phyloP scores from a whole-genome alignment of 2,113 vertebrate species.

The Gallinago jamesoni region DNA sequence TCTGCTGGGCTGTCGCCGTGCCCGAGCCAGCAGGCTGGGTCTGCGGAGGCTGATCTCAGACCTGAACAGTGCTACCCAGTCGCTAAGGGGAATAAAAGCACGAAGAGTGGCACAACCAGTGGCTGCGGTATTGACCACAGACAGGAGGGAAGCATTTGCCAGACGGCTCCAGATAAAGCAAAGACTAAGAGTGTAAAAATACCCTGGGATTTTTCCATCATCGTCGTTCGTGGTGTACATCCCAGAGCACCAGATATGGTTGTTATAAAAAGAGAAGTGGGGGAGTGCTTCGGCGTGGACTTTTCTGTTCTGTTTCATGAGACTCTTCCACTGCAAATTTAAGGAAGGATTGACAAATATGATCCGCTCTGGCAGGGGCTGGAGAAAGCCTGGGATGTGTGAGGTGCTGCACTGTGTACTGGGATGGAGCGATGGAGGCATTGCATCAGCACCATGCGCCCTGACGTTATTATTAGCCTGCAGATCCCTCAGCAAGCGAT shows the following conservation, averaged over 20 bases:
- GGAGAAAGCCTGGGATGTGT: background rate
- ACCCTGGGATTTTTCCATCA: slow-evolving; percentile 68
- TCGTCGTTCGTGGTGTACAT: slow-evolving; percentile 11
- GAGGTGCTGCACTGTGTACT: background rate
- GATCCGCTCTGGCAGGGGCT: slow-evolving; percentile 10
- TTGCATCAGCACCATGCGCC: background rate
- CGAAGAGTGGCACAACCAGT: background rate
- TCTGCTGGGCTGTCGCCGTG: background rate
- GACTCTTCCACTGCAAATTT: slow-evolving; percentile 9
- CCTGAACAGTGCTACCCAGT: background rate
- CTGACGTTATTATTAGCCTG: background rate
- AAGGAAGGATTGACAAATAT: slow-evolving; percentile 27
- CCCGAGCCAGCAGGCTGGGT: background rate
- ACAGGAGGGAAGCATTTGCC: slow-evolving; percentile 58
- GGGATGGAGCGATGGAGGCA: background rate
- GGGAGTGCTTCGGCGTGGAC: slow-evolving; percentile 63
- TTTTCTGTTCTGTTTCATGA: slow-evolving; percentile 63
- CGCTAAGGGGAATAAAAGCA: background rate
- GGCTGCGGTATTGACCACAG: slow-evolving; percentile 52
- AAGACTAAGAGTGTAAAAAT: slow-evolving; percentile 64
- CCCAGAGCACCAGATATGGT: slow-evolving; percentile 60
- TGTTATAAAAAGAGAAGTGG: slow-evolving; percentile 73
- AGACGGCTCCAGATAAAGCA: slow-evolving; percentile 59
- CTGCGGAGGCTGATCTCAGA: background rate
- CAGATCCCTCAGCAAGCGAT: background rate